Base-by-base conservation (phyloP, 2,797 vertebrate species). In the Dromococcyx pavoninus region DNA sequence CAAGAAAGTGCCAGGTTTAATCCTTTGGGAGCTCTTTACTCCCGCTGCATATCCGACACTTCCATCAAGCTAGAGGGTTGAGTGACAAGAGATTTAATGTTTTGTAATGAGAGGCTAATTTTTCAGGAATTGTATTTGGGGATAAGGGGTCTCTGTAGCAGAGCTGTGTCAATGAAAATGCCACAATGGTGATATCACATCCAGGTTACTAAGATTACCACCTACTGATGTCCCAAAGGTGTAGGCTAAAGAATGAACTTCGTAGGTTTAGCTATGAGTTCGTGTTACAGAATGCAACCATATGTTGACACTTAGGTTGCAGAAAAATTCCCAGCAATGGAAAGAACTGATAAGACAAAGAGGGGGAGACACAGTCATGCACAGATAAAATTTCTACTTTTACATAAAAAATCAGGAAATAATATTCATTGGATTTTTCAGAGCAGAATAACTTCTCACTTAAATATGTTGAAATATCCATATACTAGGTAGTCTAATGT, bases 71-170 rank as follows among this genome's bases (percentile, higher is more conserved):
- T 86, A 43, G 61, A 50, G 51, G 79, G n/a, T 15, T 96, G 97
- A 97, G 94, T 97, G 97, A 97, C 96, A 96, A 95, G 90, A 83
- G 88, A 91, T 93, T 95, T 96, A 96, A 97, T 95, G 82, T 93
- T 95, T 90, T 94, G 91, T 94, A 96, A 96, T 92, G 90, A 95
- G 91, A 94, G 54, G 97, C 86, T 97, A 96, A 96, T 97, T 97
- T 93, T 94, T 94, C 66, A 90, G 91, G 93, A 95, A 94, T 93
- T 91, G 50, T 95, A 91, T 83, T 60, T 84, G 79, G 41, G 88
- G 90, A 96, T 88, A 94, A 67, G 72, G 70, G 82, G 67, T 96
- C 84, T 93, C 50, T 85, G 21, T 7, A 95, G 76, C 81, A 76
- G 70, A 95, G 64, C 57, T 79, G 75, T 89, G 93, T 96, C 95